Evolutionary conservation across 2,888 invertebrate species (phyloP).

Genomic region (Eupithecia dodoneata): DNA sequence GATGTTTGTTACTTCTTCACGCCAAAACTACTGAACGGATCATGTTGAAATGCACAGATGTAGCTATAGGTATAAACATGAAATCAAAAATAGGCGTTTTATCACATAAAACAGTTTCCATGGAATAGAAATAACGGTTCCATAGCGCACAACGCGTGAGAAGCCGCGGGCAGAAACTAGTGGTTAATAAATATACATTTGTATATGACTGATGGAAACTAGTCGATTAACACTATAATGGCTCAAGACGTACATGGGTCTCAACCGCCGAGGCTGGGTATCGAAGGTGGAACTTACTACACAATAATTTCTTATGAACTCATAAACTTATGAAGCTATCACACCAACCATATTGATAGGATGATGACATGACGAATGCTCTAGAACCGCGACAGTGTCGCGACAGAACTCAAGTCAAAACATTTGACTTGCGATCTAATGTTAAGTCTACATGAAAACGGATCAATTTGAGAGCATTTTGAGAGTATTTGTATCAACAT

Average conservation of each 20-base stretch:
- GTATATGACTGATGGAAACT: not conserved
- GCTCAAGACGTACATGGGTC: no score
- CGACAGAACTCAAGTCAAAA: not conserved
- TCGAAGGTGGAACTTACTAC: no score
- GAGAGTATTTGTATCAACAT: conserved; percentile 35
- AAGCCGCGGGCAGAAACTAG: no score
- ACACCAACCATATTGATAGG: not conserved
- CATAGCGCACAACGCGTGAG: no score
- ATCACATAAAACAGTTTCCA: no score
- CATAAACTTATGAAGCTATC: not conserved
- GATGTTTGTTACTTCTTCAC: no score
- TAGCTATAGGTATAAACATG: no score
- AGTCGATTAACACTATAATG: not conserved
- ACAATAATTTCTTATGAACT: not conserved
- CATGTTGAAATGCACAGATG: no score
- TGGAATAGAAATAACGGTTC: no score
- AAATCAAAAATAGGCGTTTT: no score
- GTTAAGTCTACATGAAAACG: conserved; percentile 3
- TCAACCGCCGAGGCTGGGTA: no score
- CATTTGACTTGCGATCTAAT: not conserved
- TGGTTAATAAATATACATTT: not conserved
- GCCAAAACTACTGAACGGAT: no score
- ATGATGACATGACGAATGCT: conserved; percentile 1
- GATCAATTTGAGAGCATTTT: conserved; percentile 7
- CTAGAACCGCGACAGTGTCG: not conserved